These are phyloP conservation scores for Clusia tigrina DNA, from an alignment of 2,888 invertebrate species.

Conservation along the genomic window DNA sequence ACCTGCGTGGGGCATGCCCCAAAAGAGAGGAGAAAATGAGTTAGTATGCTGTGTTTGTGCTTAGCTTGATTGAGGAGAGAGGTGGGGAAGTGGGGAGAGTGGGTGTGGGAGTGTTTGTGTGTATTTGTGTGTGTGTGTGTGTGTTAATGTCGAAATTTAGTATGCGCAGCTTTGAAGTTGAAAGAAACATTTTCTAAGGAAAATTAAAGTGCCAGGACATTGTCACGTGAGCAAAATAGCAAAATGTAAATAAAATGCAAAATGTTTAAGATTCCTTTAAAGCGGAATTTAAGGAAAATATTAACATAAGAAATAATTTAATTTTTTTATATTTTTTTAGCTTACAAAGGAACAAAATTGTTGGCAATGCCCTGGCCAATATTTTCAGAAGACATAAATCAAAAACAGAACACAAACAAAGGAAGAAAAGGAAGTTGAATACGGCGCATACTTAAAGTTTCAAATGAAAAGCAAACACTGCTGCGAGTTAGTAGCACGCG, in stretches of 20 bases:
- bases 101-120: constrained; percentile 2
- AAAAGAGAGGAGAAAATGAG: constrained; percentile 23
- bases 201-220: constrained; percentile 73
- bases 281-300: constrained; percentile 10
- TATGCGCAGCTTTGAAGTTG: constrained; percentile 34
- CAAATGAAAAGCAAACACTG: constrained; percentile 32
- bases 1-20: constrained; percentile 69
- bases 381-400: constrained; percentile 39
- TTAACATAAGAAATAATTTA: constrained; percentile 11
- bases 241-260: too few relatives aligned
- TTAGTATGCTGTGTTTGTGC: background rate
- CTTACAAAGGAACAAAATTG: constrained; percentile 23
- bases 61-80: background rate
- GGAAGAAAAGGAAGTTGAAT: constrained; percentile 14
- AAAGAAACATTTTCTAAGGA: constrained; percentile 28
- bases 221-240: constrained; percentile 64
- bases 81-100: background rate
- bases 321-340: constrained; percentile 25
- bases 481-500: background rate
- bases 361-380: constrained; percentile 93
- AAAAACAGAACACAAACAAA: constrained; percentile 15
- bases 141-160: constrained; percentile 19
- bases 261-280: constrained; percentile 12
- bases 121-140: too few relatives aligned
- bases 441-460: constrained; percentile 51